A percentile compares a stretch with the other conserved stretches of the same genome.
Conservation (phyloP, 2,113 vertebrate genomes). For the Pandion haliaetus region DNA sequence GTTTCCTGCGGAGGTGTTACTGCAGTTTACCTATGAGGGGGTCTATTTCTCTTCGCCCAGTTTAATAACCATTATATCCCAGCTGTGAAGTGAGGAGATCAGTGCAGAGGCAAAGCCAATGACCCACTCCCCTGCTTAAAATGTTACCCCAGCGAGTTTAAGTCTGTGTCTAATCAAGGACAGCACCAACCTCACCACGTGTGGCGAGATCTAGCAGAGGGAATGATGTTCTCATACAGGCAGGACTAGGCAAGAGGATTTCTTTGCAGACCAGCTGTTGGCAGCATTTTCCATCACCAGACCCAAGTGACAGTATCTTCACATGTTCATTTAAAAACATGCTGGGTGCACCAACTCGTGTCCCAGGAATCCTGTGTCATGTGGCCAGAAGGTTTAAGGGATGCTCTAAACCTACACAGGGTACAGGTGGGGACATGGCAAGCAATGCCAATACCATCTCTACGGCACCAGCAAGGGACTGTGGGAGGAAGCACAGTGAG, state of each 20-base stretch:
- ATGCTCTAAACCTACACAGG: not conserved
- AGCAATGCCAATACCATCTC: not conserved
- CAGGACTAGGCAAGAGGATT: not conserved
- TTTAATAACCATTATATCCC: not conserved
- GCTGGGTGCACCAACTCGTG: rapidly evolving
- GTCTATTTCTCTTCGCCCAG: not conserved
- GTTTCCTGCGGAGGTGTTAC: not conserved
- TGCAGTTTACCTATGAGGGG: not conserved
- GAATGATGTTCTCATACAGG: not conserved
- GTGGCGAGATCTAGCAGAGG: not conserved
- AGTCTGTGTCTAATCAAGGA: not conserved
- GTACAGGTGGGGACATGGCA: not conserved
- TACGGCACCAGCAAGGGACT: not conserved
- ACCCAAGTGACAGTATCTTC: not conserved
- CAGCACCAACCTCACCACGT: not conserved
- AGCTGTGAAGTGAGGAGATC: not conserved
- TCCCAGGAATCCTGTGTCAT: not conserved
- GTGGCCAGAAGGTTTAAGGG: not conserved
- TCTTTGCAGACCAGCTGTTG: not conserved
- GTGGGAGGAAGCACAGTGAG: not conserved
- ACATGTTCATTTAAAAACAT: rapidly evolving
- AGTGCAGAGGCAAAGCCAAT: not conserved
- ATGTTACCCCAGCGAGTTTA: not conserved
- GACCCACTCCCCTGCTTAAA: not conserved
- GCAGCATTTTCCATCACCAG: not conserved